Conservation (phyloP, 1,140 invertebrate genomes). For the Drosophila orosa region DNA sequence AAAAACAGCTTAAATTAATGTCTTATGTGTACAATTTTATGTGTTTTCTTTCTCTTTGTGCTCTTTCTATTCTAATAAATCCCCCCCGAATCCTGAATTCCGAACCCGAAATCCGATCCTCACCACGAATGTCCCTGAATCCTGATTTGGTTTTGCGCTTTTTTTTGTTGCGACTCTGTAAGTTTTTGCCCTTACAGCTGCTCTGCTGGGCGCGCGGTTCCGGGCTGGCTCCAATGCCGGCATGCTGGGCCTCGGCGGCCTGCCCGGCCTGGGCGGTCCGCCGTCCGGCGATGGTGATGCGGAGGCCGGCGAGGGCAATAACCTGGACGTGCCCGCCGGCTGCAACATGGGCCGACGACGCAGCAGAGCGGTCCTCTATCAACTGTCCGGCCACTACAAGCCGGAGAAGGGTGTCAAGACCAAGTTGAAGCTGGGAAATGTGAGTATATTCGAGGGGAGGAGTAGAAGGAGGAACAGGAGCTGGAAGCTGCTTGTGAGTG, state of each 20-base stretch:
- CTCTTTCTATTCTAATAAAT: conserved; percentile 63
- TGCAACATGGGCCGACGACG: conserved; percentile 95
- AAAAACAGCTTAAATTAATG: conserved; percentile 45
- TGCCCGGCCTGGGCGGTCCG: conserved; percentile 88
- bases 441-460: conserved; percentile 86
- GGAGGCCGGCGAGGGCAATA: conserved; percentile 89
- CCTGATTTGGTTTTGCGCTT: conserved; percentile 37
- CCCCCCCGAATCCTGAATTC: conserved; percentile 24
- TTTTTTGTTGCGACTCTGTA: conserved; percentile 76
- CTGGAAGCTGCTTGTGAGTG: background rate
- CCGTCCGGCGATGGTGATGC: conserved; percentile 85
- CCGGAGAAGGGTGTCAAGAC: conserved; percentile 94
- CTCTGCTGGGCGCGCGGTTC: conserved; percentile 84
- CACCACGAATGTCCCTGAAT: conserved; percentile 2
- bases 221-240: conserved; percentile 89
- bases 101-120: background rate
- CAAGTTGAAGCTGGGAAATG: conserved; percentile 97
- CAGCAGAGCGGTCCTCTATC: conserved; percentile 97
- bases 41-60: conserved; percentile 78
- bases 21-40: conserved; percentile 71
- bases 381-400: conserved; percentile 97
- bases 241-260: conserved; percentile 88
- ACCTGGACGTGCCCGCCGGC: conserved; percentile 92
- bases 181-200: conserved; percentile 85
- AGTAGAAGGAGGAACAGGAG: background rate